These are phyloP conservation scores for Pelecanoides urinatrix DNA, from an alignment of 2,113 vertebrate species.

Conservation along the genomic window DNA sequence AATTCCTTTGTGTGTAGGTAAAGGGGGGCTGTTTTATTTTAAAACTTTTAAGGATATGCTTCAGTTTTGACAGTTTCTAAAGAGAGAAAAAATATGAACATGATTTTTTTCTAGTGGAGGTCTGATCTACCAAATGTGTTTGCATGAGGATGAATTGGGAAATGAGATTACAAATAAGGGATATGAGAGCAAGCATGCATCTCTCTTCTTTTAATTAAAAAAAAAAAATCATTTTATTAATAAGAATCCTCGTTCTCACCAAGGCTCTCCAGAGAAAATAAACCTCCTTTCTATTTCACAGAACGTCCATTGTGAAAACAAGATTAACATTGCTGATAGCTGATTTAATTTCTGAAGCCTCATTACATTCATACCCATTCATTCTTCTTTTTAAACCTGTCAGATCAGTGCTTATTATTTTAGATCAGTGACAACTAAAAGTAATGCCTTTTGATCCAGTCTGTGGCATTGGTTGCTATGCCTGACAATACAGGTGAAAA, in stretches of 20 bases:
- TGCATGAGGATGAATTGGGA: background rate
- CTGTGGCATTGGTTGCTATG: background rate
- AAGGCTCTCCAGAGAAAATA: background rate
- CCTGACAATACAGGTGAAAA: background rate
- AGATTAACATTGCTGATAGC: background rate
- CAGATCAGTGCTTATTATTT: background rate
- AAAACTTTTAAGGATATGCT: background rate
- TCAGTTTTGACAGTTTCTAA: background rate
- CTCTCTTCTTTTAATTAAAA: background rate
- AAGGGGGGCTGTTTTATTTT: background rate
- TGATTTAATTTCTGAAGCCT: background rate
- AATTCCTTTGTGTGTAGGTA: background rate
- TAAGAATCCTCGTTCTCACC: background rate
- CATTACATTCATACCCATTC: background rate
- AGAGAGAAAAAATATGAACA: background rate
- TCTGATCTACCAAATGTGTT: background rate
- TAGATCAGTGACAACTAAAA: background rate
- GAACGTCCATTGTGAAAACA: background rate
- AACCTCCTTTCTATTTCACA: background rate
- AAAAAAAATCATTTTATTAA: background rate
- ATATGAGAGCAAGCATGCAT: background rate
- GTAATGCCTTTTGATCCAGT: background rate
- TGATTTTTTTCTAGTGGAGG: background rate
- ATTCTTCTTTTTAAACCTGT: background rate
- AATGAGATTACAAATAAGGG: background rate